Percentiles rank a stretch among this genome's conserved stretches.
phyloP scores from a whole-genome alignment of 2,113 vertebrate genomes.

The Microcebus ravelobensis region DNA sequence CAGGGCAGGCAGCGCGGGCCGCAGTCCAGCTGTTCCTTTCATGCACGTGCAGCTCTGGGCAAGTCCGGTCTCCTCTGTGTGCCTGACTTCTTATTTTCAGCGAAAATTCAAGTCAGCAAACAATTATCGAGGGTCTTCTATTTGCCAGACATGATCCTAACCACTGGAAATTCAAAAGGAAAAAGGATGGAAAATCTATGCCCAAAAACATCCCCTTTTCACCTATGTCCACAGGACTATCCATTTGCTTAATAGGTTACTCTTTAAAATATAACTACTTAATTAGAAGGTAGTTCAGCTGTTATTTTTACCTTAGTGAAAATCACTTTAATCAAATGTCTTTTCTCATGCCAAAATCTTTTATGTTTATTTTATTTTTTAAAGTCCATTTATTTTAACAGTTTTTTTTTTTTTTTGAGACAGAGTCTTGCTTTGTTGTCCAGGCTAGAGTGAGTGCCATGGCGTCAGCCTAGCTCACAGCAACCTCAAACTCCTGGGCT shows the following conservation, averaged over 20 bases:
- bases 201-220: neutral
- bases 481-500: too few relatives aligned
- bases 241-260: neutral
- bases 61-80: neutral
- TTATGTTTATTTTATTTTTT: neutral
- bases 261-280: neutral
- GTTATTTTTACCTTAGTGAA: neutral
- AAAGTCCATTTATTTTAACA: neutral
- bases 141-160: neutral
- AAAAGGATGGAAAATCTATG: neutral
- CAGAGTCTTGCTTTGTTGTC: too few relatives aligned
- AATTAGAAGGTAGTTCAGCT: neutral
- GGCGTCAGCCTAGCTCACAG: too few relatives aligned
- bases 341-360: neutral
- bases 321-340: neutral
- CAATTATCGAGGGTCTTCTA: neutral
- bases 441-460: too few relatives aligned
- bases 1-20: accelerated
- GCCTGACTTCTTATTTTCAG: neutral
- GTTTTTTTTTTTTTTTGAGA: too few relatives aligned
- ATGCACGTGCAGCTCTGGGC: neutral
- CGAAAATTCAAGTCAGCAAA: neutral
- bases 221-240: neutral
- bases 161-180: neutral
- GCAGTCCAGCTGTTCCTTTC: accelerated